Base-by-base conservation (phyloP, 2,113 vertebrate genomes). In the Cyanistes caeruleus region DNA sequence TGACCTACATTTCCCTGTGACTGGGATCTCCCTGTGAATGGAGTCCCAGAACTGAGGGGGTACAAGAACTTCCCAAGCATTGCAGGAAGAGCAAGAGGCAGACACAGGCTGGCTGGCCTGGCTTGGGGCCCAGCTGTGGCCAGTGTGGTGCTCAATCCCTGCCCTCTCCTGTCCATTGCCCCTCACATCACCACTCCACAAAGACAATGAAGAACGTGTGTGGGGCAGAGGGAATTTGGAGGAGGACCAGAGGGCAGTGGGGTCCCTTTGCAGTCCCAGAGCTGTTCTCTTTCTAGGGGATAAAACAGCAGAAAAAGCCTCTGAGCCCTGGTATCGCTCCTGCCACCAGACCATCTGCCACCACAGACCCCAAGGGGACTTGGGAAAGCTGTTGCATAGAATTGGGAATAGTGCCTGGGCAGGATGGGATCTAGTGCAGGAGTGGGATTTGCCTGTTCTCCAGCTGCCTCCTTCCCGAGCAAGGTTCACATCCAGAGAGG, bases 331-430 rank as follows among this genome's bases (percentile, higher is more conserved):
- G 30, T 15, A 27, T 21, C 7, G 27, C 19, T 35, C 64, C 76
- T 69, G 33, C 68, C 69, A 67, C 82, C 85, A 88, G 63, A 56
- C 84, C 95, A 78, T 88, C 95, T 96, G 93, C 92, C 81, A 55
- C 56, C 28, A 13, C 9, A 10, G 51, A 46, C 43, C 51, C 70
- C n/a, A 2, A 39, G 17, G 16, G 39, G 51, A 48, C n/a, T 30
- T 4, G 48, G 48, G n/a, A 70, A 64, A 56, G 22, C n/a, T 53
- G 10, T 58, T 52, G 13, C 80, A 9, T 17, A n/a, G 52, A 72
- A 65, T 5, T 20, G 12, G 70, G 74, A 87, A 43, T 20, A 31
- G 37, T 0, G 20, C 30, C 58, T 13, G 4, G 55, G 33, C 52
- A 56, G 73, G 49, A 17, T 31, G 35, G 51, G 90, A 55, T 65